Conservation (phyloP, 2,797 vertebrate genomes). For the Acridotheres tristis region DNA sequence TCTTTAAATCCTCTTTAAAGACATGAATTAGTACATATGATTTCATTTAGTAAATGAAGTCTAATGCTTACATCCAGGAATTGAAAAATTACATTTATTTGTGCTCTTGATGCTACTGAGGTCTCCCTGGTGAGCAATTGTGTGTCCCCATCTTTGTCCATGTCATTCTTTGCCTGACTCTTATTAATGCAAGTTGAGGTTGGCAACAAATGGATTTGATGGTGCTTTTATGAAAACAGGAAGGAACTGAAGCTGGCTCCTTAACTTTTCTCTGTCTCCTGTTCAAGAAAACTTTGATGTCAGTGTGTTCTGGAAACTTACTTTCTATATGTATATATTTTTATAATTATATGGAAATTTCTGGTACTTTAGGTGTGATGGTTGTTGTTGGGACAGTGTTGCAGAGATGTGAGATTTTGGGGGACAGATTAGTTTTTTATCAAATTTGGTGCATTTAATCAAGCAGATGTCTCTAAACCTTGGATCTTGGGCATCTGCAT, state of each 20-base stretch:
- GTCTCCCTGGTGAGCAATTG: not conserved
- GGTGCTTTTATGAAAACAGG: not conserved
- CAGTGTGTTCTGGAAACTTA: not conserved
- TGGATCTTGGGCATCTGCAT: not conserved
- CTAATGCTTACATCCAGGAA: slow-evolving; percentile 46
- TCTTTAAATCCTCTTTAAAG: not conserved
- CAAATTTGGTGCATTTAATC: not conserved
- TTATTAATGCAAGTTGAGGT: not conserved
- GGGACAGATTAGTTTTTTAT: not conserved
- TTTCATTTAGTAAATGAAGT: slow-evolving; percentile 30
- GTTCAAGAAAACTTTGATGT: not conserved
- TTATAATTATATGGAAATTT: not conserved
- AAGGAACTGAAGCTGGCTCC: not conserved
- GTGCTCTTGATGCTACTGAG: not conserved
- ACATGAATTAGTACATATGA: not conserved
- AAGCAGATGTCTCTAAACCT: not conserved
- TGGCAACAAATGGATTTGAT: not conserved
- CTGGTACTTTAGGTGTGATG: not conserved
- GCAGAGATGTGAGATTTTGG: accelerated
- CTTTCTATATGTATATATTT: not conserved
- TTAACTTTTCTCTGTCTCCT: not conserved
- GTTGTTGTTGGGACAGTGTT: not conserved
- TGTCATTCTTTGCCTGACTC: not conserved
- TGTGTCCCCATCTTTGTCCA: not conserved
- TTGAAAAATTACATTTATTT: slow-evolving; percentile 40